Conservation (phyloP, 1,140 invertebrate species). For the Aphidius ervi region DNA sequence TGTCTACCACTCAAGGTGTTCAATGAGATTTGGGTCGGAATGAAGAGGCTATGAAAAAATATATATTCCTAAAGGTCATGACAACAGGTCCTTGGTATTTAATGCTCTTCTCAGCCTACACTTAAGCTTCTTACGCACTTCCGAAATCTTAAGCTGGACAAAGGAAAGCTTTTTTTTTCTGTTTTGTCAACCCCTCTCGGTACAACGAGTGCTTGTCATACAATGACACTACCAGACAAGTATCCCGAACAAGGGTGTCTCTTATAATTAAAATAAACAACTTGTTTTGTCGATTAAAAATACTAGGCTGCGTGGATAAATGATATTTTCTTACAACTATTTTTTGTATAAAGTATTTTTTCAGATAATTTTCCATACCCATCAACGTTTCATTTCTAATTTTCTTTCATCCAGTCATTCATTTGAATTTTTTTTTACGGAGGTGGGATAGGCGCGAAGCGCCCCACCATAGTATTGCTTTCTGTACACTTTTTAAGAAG, state of each 20-base stretch:
- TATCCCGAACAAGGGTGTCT: conserved; percentile 32
- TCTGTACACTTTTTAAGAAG: too few relatives aligned
- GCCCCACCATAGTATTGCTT: too few relatives aligned
- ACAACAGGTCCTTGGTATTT: conserved; percentile 17
- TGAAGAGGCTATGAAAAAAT: neutral
- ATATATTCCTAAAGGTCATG: conserved; percentile 3
- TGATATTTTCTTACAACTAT: too few relatives aligned
- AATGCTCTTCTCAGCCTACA: conserved; percentile 28
- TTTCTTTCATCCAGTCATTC: too few relatives aligned
- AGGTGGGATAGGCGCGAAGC: too few relatives aligned
- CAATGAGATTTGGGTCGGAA: neutral
- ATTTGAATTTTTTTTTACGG: conserved; percentile 40
- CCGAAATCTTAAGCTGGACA: conserved; percentile 49
- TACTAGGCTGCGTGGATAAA: conserved; percentile 29
- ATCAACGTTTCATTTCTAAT: too few relatives aligned
- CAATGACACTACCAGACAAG: conserved; percentile 24
- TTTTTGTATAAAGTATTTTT: too few relatives aligned
- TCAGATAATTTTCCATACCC: too few relatives aligned
- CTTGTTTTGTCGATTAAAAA: conserved; percentile 55
- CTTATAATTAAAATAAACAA: conserved; percentile 55
- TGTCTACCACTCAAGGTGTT: too few relatives aligned
- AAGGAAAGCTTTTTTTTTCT: conserved; percentile 46
- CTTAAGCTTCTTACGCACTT: conserved; percentile 51
- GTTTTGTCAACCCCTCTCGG: conserved; percentile 14
- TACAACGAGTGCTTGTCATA: conserved; percentile 10